Evolutionary conservation across 2,888 invertebrate genomes (phyloP).

Genomic region (Bombylius major): DNA sequence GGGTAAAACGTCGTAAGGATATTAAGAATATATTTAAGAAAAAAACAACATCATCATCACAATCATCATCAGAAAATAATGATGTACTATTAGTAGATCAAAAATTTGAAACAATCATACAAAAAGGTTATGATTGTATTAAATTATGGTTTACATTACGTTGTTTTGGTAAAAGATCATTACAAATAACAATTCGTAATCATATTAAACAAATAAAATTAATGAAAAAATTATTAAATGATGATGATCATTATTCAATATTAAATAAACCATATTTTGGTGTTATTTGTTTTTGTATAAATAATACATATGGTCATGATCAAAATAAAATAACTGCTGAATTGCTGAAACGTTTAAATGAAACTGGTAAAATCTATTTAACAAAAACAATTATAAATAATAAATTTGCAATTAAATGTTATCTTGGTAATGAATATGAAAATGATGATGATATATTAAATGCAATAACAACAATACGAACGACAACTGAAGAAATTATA

Average conservation of each 20-base stretch:
- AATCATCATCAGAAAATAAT: background rate
- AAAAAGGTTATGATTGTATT: conserved; percentile 60
- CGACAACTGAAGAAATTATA: background rate
- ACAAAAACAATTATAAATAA: background rate
- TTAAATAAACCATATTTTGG: conserved; percentile 55
- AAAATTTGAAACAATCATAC: conserved; percentile 51
- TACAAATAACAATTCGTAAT: conserved; percentile 59
- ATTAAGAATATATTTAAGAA: background rate
- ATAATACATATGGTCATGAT: conserved; percentile 31
- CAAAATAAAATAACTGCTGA: background rate
- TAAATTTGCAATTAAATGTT: background rate
- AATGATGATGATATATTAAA: background rate
- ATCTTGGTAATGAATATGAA: background rate
- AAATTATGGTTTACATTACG: conserved; percentile 79
- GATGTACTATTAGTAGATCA: background rate
- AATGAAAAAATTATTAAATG: conserved; percentile 53
- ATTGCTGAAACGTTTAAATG: background rate
- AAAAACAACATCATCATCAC: too few relatives aligned
- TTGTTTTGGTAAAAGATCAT: conserved; percentile 61
- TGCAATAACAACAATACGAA: background rate
- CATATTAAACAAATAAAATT: conserved; percentile 56
- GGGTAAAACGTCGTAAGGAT: background rate
- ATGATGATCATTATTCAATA: conserved; percentile 62
- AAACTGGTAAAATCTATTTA: background rate
- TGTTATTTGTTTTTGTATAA: conserved; percentile 72